phyloP scores from a whole-genome alignment of 2,888 invertebrate species.

The Ceratothoa steindachneri region DNA sequence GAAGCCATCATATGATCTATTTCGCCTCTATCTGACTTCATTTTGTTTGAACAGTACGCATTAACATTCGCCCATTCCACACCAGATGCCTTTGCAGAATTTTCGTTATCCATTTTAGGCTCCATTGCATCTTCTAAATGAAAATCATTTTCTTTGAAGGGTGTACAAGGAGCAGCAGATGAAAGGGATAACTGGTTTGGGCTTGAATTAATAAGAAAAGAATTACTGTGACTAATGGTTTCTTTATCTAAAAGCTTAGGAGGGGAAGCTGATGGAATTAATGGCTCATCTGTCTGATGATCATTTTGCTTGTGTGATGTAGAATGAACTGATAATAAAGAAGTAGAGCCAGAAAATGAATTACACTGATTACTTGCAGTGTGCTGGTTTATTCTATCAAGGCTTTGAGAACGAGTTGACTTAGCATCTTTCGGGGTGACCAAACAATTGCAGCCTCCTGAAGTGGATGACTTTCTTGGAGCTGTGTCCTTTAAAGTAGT shows the following conservation, averaged over 20 bases:
- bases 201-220: no score
- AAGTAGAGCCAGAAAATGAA: not conserved
- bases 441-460: no score
- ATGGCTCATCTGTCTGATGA: no score
- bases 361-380: not conserved
- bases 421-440: no score
- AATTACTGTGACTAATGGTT: no score
- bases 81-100: not conserved
- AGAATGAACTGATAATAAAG: no score
- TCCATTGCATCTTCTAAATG: not conserved
- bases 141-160: not conserved
- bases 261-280: no score
- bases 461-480: no score
- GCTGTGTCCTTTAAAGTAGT: not conserved
- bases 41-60: not conserved
- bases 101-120: not conserved
- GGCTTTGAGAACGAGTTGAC: not conserved
- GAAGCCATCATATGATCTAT: not conserved
- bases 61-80: not conserved
- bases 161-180: no score
- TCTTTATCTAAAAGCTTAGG: no score
- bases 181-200: no score
- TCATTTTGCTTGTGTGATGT: no score
- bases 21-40: not conserved
- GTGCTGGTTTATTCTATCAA: not conserved